Evolutionary conservation across 2,888 invertebrate genomes (phyloP).

Genomic region (Tolmerus cingulatus): DNA sequence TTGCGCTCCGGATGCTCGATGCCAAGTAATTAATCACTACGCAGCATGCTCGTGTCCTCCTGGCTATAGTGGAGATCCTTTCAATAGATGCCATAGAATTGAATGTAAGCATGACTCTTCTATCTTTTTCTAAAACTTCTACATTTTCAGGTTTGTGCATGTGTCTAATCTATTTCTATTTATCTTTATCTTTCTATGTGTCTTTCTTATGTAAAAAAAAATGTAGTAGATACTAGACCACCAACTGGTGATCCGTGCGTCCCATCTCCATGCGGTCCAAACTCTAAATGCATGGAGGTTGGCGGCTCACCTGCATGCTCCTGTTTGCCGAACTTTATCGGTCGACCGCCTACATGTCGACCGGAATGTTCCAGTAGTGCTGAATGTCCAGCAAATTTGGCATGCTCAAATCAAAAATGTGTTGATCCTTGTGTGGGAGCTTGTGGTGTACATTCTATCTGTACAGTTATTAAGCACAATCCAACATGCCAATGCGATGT

Average conservation of each 20-base stretch:
- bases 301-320: conserved; percentile 84
- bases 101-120: conserved; percentile 67
- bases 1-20: conserved; percentile 82
- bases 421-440: conserved; percentile 80
- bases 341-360: conserved; percentile 85
- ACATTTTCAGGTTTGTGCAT: conserved; percentile 24
- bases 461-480: conserved; percentile 79
- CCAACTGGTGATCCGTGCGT: conserved; percentile 78
- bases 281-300: conserved; percentile 81
- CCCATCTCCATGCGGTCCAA: conserved; percentile 85
- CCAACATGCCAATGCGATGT: conserved; percentile 78
- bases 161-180: background rate
- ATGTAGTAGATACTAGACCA: conserved; percentile 62
- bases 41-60: conserved; percentile 85
- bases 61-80: conserved; percentile 83
- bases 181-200: conserved; percentile 44
- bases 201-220: conserved; percentile 41
- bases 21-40: conserved; percentile 85
- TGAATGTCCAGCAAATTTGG: conserved; percentile 77
- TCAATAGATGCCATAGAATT: conserved; percentile 72
- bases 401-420: conserved; percentile 82
- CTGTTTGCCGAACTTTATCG: conserved; percentile 79
- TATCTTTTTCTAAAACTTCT: conserved; percentile 36
- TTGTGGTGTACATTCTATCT: conserved; percentile 78
- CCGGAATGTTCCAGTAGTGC: conserved; percentile 78